Evolutionary conservation across 2,113 vertebrate genomes (phyloP).

Genomic region (Stictonetta naevosa): DNA sequence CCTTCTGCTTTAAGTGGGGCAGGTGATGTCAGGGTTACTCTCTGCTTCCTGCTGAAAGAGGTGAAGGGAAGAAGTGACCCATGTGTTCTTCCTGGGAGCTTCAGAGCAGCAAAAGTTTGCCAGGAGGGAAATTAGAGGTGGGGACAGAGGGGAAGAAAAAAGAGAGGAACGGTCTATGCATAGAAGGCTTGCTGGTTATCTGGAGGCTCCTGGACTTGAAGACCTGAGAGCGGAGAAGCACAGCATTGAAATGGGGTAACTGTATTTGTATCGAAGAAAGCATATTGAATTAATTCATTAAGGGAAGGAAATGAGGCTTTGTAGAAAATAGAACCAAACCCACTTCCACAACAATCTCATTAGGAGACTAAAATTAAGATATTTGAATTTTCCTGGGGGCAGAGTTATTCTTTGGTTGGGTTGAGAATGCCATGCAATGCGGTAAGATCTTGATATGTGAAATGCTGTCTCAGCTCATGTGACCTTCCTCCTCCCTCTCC

Average conservation of each 20-base stretch:
- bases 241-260: neutral
- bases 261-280: slow-evolving; percentile 10
- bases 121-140: neutral
- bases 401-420: neutral
- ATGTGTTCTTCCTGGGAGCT: neutral
- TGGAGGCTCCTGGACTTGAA: neutral
- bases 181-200: neutral
- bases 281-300: slow-evolving; percentile 1
- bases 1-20: neutral
- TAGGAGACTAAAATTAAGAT: neutral
- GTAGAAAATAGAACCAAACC: neutral
- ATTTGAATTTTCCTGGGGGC: neutral
- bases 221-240: neutral
- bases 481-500: neutral
- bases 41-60: neutral
- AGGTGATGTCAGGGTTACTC: neutral
- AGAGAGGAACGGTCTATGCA: neutral
- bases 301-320: neutral
- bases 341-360: neutral
- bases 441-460: neutral
- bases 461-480: neutral
- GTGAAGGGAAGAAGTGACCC: neutral
- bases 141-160: neutral
- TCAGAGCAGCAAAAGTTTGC: neutral
- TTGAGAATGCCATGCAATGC: neutral